Base-by-base conservation (phyloP, 2,113 vertebrate genomes). In the Sclerurus mexicanus region DNA sequence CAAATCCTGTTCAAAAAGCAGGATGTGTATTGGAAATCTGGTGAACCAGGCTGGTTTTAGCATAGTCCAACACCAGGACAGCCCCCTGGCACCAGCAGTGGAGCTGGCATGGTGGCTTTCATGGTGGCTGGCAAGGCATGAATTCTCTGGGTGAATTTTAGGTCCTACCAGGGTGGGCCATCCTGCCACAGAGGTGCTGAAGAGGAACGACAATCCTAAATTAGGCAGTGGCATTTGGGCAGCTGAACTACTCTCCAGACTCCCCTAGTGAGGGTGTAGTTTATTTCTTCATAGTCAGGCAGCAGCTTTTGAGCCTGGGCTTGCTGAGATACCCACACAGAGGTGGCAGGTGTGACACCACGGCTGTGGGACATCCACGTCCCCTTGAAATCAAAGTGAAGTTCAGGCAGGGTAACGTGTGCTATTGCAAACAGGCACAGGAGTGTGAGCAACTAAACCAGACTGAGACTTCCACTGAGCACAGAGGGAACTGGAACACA, bases 311-410 rank as follows among this genome's bases (percentile, higher is more conserved):
- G 50, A 17, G 40, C 2, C 13, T 23, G 20, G 12, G 22, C 12
- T 1, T 35, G 27, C 23, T 35, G 27, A 49, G 53, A 28, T 23
- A 33, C 4, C 35, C 44, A 27, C 49, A 25, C 21, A 31, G 64
- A 44, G 27, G 24, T 31, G 50, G 10, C 10, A 78, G 22, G 19
- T 42, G 6, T 3, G 44, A 68, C 35, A 47, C 21, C 1, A 2
- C 15, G 14, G 14, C 30, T 7, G 4, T 7, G n/a, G 27, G 14
- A 60, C 8, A 19, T 30, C 52, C 19, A 4, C 0, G 0, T 39
- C n/a, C 10, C 66, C 64, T 42, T 49, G n/a, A 39, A 80, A 80
- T 9, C 31, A 7, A 22, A 42, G 15, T 20, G 42, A 42, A 62
- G 6, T 44, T 78, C 35, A 52, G 39, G 17, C 35, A 76, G 55